A percentile compares a stretch with the other conserved stretches of the same genome.
Evolutionary conservation across 2,888 invertebrate genomes (phyloP).

Genomic region (Melikaiella ostensackeni): DNA sequence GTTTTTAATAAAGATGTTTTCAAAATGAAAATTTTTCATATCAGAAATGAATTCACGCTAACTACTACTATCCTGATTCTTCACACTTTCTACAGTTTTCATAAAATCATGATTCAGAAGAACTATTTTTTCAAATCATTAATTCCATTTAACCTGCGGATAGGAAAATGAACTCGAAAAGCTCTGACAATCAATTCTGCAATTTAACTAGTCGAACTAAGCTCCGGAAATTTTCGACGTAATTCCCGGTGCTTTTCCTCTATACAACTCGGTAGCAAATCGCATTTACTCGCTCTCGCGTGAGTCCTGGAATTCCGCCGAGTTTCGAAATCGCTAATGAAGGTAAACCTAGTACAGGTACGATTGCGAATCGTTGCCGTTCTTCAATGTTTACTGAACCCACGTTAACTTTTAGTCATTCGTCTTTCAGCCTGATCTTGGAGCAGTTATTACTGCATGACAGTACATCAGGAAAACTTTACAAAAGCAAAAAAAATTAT

Average conservation of each 20-base stretch:
- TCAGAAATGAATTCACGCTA: too few relatives aligned
- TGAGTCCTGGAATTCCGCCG: constrained; percentile 45
- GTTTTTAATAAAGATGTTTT: too few relatives aligned
- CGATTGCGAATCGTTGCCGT: constrained; percentile 36
- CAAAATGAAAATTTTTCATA: too few relatives aligned
- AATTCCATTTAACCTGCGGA: background rate
- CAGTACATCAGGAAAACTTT: background rate
- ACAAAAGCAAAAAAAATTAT: too few relatives aligned
- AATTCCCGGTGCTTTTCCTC: constrained; percentile 41
- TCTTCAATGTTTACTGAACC: constrained; percentile 41
- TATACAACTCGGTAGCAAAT: constrained; percentile 42
- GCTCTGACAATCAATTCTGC: constrained; percentile 17
- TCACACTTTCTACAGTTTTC: too few relatives aligned
- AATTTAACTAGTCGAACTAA: constrained; percentile 23
- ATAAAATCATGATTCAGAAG: too few relatives aligned
- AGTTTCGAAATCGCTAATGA: constrained; percentile 57
- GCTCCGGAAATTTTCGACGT: constrained; percentile 40
- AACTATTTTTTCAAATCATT: too few relatives aligned
- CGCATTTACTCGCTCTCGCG: constrained; percentile 45
- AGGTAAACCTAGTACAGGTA: constrained; percentile 47
- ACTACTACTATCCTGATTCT: too few relatives aligned
- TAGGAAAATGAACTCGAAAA: background rate
- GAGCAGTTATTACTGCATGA: background rate
- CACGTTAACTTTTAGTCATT: constrained; percentile 15
- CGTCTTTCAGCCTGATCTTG: background rate